Evolutionary conservation across 2,797 vertebrate species (phyloP), one percentile per base, ranked within the genome.

Genomic region (Alauda arvensis): DNA sequence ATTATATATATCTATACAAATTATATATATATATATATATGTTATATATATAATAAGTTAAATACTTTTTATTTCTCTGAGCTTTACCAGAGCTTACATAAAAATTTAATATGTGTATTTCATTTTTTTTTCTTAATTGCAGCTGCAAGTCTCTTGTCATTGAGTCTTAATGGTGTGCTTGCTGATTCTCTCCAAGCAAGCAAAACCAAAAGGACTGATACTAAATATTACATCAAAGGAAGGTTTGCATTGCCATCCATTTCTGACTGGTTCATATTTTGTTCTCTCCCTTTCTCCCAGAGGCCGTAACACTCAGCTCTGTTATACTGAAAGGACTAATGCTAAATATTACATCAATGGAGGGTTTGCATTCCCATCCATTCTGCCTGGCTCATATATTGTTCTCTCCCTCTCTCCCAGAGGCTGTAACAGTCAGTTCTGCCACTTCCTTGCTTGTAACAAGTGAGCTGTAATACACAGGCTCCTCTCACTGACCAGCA

Each of bases 301-400:
- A 81, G 71, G 75, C 56, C 23, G 37, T 48, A 71, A 69, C 14
- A 49, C 29, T 69, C 48, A 28, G 40, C 23, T 84, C 29, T 52
- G 59, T 59, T 71, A 66, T 71, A 86, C 33, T 57, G 65, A 75
- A 90, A 74, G 26, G n/a, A 68, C 29, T 80, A 40, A 68, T 62
- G 72, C 29, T 85, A 77, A 94, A 91, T 88, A 90, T 79, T 82
- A 63, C 63, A 80, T 76, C 69, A 91, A 90, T 90, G 39, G 34
- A 87, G 51, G 26, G 31, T 66, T 67, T 77, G 23, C n/a, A 20
- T 48, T 29, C 7, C n/a, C 7, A 1, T 76, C 56, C 19, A 59
- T 90, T 82, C 69, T 77, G 51, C 6, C 34, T 45, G 26, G 39
- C 29, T 91, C 34, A 18, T 66, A 40, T 85, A 72, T 85, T 91